Evolutionary conservation across 2,113 vertebrate species (phyloP).

Genomic region (Rhabdornis inornatus): DNA sequence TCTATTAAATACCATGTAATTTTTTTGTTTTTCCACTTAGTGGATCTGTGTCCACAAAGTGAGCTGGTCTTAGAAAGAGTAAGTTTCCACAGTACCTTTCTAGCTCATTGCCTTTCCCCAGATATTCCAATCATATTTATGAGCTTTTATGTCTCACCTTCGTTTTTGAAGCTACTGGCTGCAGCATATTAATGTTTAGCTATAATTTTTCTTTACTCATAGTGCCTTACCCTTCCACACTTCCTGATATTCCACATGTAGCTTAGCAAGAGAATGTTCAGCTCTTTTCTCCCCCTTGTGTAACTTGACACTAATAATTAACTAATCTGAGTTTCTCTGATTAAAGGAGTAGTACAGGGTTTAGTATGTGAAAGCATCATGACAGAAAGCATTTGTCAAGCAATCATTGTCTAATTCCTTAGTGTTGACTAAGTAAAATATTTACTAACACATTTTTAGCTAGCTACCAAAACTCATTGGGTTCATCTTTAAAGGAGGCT

Average conservation of each 20-base stretch:
- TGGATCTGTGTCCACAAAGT: neutral
- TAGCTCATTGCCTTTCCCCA: neutral
- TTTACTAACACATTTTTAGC: neutral
- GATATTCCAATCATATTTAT: neutral
- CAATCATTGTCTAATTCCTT: neutral
- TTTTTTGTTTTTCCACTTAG: neutral
- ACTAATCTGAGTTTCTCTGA: neutral
- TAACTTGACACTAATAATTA: neutral
- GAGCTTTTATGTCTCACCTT: neutral
- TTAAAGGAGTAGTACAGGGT: neutral
- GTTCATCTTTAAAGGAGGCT: neutral
- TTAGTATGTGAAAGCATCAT: neutral
- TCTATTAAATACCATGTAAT: neutral
- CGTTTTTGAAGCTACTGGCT: neutral
- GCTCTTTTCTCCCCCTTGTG: fast-evolving
- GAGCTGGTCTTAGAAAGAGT: neutral
- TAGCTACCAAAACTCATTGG: neutral
- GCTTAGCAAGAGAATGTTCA: neutral
- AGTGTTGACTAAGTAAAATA: neutral
- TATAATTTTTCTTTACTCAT: neutral
- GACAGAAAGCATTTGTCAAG: neutral
- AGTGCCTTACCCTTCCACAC: neutral
- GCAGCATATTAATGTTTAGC: neutral
- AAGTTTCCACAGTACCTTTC: neutral
- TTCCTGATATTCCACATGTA: neutral